phyloP scores from a whole-genome alignment of 2,888 invertebrate genomes.

The Plagodis dolabraria region DNA sequence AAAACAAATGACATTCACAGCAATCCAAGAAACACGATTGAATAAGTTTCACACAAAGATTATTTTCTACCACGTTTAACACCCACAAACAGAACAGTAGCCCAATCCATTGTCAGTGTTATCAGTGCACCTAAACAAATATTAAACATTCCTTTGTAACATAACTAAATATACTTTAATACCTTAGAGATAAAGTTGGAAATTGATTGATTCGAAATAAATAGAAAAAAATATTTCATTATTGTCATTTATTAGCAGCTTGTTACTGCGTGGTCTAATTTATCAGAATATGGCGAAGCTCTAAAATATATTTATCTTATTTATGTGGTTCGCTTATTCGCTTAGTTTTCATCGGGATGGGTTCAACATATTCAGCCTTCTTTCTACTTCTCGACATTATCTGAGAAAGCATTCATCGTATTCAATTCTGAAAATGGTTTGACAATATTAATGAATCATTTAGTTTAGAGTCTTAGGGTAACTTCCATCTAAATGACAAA shows the following conservation, averaged over 20 bases:
- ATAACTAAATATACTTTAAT: constrained; percentile 2
- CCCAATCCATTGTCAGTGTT: constrained; percentile 34
- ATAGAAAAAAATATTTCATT: constrained; percentile 31
- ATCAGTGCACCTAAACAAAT: constrained; percentile 76
- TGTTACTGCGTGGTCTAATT: constrained; percentile 33
- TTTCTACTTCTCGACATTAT: too few relatives aligned
- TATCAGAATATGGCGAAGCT: constrained; percentile 10
- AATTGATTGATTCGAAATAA: constrained; percentile 6
- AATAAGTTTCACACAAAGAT: constrained; percentile 12
- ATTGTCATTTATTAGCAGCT: constrained; percentile 35
- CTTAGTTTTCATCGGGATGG: too few relatives aligned
- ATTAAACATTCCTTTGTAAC: constrained; percentile 10
- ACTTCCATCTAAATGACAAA: too few relatives aligned
- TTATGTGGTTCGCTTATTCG: neutral
- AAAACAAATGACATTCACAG: too few relatives aligned
- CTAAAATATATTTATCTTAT: neutral
- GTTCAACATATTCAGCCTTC: too few relatives aligned
- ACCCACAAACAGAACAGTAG: constrained; percentile 16
- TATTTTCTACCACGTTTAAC: constrained; percentile 19
- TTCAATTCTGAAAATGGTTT: too few relatives aligned
- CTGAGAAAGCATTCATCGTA: too few relatives aligned
- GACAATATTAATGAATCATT: too few relatives aligned
- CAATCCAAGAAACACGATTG: neutral
- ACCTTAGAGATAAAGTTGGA: neutral
- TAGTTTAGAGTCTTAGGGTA: too few relatives aligned